phyloP scores from a whole-genome alignment of 2,113 vertebrate genomes.

The Aspiorhynchus laticeps region DNA sequence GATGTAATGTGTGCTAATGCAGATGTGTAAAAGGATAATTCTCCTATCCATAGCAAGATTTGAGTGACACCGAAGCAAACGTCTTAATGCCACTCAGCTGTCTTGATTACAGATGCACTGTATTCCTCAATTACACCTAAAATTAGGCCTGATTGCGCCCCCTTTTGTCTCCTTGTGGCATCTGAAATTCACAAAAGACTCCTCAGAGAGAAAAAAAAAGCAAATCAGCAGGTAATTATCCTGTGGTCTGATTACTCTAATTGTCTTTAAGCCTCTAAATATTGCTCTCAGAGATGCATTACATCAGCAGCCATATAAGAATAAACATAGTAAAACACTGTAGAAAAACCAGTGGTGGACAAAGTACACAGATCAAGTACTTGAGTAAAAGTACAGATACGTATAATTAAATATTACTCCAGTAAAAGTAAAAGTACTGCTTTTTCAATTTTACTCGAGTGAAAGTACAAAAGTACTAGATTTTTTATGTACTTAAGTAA shows the following conservation, averaged over 20 bases:
- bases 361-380: no score
- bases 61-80: neutral
- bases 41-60: neutral
- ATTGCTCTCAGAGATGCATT: neutral
- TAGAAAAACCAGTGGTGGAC: no score
- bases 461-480: no score
- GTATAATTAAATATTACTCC: no score
- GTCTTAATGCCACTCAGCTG: neutral
- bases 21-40: neutral
- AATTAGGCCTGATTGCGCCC: constrained; percentile 46
- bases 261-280: constrained; percentile 5
- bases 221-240: constrained; percentile 36
- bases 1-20: neutral
- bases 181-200: constrained; percentile 25
- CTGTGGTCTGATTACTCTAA: neutral
- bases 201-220: constrained; percentile 18
- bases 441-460: no score
- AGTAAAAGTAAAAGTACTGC: no score
- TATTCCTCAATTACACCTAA: constrained; percentile 44
- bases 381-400: no score
- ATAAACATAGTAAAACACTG: neutral
- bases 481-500: no score
- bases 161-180: constrained; percentile 23
- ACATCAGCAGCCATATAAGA: constrained; percentile 23
- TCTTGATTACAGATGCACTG: constrained; percentile 33